phyloP scores from a whole-genome alignment of 2,797 vertebrate species.

The Eupleurogrammus muticus region DNA sequence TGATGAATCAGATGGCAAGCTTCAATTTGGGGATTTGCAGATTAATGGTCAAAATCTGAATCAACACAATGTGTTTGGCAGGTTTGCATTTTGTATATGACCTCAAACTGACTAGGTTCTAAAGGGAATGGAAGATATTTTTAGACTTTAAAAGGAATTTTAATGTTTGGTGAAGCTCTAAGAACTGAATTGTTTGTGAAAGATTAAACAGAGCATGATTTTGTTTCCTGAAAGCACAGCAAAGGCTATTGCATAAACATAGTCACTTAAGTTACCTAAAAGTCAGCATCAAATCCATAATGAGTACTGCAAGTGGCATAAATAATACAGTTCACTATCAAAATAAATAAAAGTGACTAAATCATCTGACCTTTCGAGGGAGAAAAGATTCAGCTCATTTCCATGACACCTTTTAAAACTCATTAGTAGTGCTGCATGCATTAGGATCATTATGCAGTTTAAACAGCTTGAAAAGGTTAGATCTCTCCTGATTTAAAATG shows the following conservation, averaged over 20 bases:
- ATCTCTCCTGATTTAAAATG: constrained; percentile 46
- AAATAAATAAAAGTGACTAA: not conserved
- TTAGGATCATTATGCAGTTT: constrained; percentile 31
- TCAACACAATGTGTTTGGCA: not conserved
- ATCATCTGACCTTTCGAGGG: not conserved
- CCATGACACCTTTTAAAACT: constrained; percentile 18
- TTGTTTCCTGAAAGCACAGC: constrained; percentile 3
- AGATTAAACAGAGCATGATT: not conserved
- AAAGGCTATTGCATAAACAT: not conserved
- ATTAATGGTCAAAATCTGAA: not conserved
- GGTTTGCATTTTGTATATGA: not conserved
- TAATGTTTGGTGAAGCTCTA: not conserved
- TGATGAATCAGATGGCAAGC: not conserved
- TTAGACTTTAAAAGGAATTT: too few relatives aligned
- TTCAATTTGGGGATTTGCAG: not conserved
- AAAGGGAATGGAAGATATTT: too few relatives aligned
- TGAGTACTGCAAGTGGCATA: not conserved
- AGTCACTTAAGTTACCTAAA: not conserved
- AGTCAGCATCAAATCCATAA: not conserved
- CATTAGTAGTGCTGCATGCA: constrained; percentile 50
- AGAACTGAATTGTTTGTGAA: not conserved
- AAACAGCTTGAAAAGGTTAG: constrained; percentile 53
- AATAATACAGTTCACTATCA: not conserved
- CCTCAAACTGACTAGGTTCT: constrained; percentile 4
- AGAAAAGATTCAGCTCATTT: constrained; percentile 9